Evolutionary conservation across 2,888 invertebrate species (phyloP), one percentile per base, ranked within the genome.

Genomic region (Corbicula japonica): DNA sequence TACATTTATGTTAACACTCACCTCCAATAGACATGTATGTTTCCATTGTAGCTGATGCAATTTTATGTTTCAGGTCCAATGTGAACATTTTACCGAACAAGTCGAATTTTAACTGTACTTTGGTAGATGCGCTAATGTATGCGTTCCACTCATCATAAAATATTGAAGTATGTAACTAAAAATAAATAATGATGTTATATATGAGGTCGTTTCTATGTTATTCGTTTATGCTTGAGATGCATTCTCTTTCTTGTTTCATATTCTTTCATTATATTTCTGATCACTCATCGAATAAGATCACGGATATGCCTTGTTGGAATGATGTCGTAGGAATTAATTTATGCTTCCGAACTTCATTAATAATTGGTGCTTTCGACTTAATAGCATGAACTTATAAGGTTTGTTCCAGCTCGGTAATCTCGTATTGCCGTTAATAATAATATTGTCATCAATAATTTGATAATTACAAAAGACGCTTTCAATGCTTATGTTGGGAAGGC

Each of bases 141-240:
- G 21, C 46, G 26, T 70, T 70, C 70, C 70, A 70, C 34, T 70
- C 70, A 28, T 70, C 70, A 26, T 61, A 26, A 28, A 34, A 48
- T 10, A 61, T 26, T 15, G 50, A 58, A 21, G 60, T 50, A 2
- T 61, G 28, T 8, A 70, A 15, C 70, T 70, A 41, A 46, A 46
- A 46, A 46, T 21, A 46, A 46, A 46, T 10, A 46, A 10, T 46
- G 18, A 46, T 4, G 21, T 21, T 46, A 21, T 5, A 46, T 46
- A 4, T 46, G 18, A 5, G 21, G 5, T 10, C 21, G 3, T 18
- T 46, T 5, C 18, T 46, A 8, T 10, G 18, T 46, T 21, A 12
- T 12, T 41, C 15, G 41, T 38, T 38, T 38, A 38, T 8, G 41
- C 8, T 15, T 38, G 41, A 38, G 10, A 38, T 15, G 41, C 10